Percentiles rank a stretch among this genome's conserved stretches.
Evolutionary conservation across 2,113 vertebrate genomes (phyloP).

Genomic region (Lonchura striata): DNA sequence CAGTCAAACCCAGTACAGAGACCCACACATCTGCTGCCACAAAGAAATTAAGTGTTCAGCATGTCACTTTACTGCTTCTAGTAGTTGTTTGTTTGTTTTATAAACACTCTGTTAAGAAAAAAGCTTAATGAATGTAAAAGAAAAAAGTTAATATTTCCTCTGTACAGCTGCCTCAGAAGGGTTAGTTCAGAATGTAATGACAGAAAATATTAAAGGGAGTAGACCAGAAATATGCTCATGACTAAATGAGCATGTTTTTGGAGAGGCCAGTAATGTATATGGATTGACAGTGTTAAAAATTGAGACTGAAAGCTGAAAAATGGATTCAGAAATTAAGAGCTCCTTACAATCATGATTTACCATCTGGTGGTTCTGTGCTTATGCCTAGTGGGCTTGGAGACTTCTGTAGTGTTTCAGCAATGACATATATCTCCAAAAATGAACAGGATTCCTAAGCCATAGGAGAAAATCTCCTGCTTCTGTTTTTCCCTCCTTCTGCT

Average conservation of each 20-base stretch:
- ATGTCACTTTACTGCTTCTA: background rate
- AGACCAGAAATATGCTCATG: background rate
- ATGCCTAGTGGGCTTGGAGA: background rate
- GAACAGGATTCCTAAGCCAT: background rate
- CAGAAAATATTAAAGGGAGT: background rate
- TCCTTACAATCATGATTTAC: background rate
- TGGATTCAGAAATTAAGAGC: background rate
- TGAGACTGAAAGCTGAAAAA: background rate
- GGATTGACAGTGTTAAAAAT: background rate
- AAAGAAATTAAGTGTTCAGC: background rate
- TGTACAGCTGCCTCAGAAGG: background rate
- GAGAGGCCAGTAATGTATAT: background rate
- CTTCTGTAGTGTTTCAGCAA: background rate
- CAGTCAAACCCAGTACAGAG: background rate
- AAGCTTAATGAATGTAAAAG: background rate
- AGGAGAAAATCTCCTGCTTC: background rate
- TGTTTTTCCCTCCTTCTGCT: background rate
- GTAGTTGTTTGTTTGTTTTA: background rate
- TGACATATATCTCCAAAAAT: background rate
- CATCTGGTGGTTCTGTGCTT: background rate
- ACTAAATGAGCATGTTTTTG: background rate
- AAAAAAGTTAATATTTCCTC: background rate
- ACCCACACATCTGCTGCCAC: background rate
- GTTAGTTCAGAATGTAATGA: background rate
- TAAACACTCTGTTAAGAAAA: fast-evolving